These are phyloP conservation scores for Sphyrna mokarran DNA, from an alignment of 2,113 vertebrate genomes.

Conservation along the genomic window DNA sequence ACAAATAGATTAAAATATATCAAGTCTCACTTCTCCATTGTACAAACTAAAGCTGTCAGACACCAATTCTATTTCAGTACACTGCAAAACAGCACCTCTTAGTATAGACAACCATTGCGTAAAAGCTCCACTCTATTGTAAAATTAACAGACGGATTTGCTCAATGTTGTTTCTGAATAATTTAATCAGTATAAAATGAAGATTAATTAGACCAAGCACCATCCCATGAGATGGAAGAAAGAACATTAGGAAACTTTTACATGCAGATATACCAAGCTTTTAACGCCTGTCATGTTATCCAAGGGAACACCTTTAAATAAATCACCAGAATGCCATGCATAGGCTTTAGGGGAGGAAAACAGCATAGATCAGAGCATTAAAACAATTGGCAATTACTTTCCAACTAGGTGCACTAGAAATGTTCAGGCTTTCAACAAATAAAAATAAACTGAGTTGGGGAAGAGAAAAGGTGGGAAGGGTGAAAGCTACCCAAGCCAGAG, in stretches of 20 bases:
- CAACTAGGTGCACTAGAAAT: slow-evolving; percentile 14
- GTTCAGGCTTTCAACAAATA: slow-evolving; percentile 30
- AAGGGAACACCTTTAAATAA: slow-evolving; percentile 35
- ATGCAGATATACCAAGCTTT: slow-evolving; percentile 34
- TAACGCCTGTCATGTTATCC: slow-evolving; percentile 2
- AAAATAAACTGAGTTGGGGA: slow-evolving; percentile 6
- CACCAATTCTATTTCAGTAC: not conserved
- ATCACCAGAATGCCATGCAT: slow-evolving; percentile 26
- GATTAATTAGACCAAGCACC: not conserved
- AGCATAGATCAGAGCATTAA: slow-evolving; percentile 36
- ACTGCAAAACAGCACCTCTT: not conserved
- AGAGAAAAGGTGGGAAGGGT: slow-evolving; percentile 32
- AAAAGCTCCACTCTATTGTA: not conserved
- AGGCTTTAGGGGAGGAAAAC: slow-evolving; percentile 14
- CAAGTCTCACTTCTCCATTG: not conserved
- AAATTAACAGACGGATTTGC: not conserved
- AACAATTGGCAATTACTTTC: not conserved
- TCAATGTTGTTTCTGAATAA: not conserved
- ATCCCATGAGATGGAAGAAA: not conserved
- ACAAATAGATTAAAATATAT: not conserved
- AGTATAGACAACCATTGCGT: not conserved
- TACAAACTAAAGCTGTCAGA: not conserved
- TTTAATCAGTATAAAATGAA: slow-evolving; percentile 1
- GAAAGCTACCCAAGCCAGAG: slow-evolving; percentile 36
- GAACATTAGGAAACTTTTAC: slow-evolving; percentile 14